Percentiles rank a stretch among this genome's conserved stretches.
Evolutionary conservation across 2,113 vertebrate genomes (phyloP).

Genomic region (Stomatorhinus ivindoensis): DNA sequence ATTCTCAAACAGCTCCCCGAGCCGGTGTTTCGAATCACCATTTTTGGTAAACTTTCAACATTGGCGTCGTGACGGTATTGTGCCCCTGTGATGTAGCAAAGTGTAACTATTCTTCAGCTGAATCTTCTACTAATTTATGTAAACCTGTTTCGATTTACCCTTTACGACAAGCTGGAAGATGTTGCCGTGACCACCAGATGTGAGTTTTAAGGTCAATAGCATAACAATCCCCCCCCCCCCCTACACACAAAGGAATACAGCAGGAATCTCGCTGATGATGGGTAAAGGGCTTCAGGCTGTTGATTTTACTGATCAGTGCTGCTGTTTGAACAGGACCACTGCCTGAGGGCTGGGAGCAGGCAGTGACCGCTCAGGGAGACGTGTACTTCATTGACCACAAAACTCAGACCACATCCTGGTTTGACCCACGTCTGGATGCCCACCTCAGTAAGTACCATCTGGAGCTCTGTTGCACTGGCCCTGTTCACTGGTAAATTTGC

Average conservation of each 20-base stretch:
- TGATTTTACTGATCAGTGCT: conserved; percentile 29
- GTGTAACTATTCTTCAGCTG: not conserved
- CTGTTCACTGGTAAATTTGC: not conserved
- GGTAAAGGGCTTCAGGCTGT: not conserved
- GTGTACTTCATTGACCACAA: conserved; percentile 52
- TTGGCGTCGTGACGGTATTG: not conserved
- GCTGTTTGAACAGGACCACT: conserved; percentile 45
- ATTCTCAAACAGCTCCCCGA: not conserved
- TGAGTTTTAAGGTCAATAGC: not conserved
- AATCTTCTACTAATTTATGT: not conserved
- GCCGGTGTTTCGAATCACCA: not conserved
- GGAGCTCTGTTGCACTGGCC: not conserved
- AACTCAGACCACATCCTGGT: conserved; percentile 46
- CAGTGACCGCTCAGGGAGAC: conserved; percentile 46
- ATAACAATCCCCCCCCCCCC: not conserved
- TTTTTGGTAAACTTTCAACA: not conserved
- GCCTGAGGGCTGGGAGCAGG: conserved; percentile 46
- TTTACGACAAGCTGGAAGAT: not conserved
- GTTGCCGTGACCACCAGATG: not conserved
- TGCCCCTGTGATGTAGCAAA: not conserved
- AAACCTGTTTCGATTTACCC: not conserved
- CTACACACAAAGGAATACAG: not conserved
- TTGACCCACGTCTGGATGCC: conserved; percentile 39
- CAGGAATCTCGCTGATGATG: not conserved
- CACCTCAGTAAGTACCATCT: conserved; percentile 38